Evolutionary conservation across 2,888 invertebrate genomes (phyloP), one percentile per base, ranked within the genome.

Genomic region (Parascotia fuliginaria): DNA sequence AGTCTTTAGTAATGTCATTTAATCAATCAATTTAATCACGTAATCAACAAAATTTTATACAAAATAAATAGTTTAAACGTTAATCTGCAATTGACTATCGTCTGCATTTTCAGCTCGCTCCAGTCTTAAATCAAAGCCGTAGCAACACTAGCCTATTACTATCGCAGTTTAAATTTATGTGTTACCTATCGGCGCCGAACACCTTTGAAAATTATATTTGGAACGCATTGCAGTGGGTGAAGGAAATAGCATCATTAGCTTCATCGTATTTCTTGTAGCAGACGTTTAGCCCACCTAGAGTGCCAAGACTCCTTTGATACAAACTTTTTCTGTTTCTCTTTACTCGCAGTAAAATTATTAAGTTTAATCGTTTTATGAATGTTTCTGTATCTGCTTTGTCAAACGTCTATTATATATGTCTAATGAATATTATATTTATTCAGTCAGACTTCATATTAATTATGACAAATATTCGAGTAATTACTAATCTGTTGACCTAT

Each of bases 171-270:
- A 78, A 87, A 89, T 89, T 87, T 89, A 89, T 87, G 87, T 83
- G 84, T 83, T 86, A 83, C 80, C 85, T 85, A 85, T 89, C 84
- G 85, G 72, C 70, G 70, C 71, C 65, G 79, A 85, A 80, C 83
- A 85, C 83, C 82, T 86, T 85, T 83, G 79, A 75, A 85, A 83
- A 87, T 88, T 85, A 86, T 87, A 87, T 88, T 88, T 86, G 79
- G 78, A 78, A 66, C 74, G 87, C 89, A 89, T 61, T 86, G 85
- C 89, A 81, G 83, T 75, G 63, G 75, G 70, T 73, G 75, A 76
- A 85, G 89, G 90, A 90, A 89, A 89, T 89, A 73, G 83, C 82
- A 79, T 89, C 89, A 89, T 90, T 89, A 90, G 85, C 78, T 85
- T 84, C 81, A 86, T 82, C 85, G 84, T 87, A 88, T 87, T 85